Percentiles rank a stretch among this genome's conserved stretches.
Evolutionary conservation across 2,888 invertebrate species (phyloP).

Genomic region (Diabrotica balteata): DNA sequence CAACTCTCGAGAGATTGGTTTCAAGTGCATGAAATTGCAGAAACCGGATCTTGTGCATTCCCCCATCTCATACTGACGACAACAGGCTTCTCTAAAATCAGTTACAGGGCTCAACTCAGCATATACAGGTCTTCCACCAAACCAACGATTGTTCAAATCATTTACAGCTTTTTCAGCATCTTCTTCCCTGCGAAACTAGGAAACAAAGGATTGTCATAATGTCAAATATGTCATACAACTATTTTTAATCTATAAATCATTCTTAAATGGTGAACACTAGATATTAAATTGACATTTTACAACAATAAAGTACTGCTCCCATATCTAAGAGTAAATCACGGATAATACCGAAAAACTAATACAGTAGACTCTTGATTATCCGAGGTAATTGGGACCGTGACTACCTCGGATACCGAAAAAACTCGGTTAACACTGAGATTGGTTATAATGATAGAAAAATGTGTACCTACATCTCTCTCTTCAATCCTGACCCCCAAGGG

Average conservation of each 20-base stretch:
- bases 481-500: no score
- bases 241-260: background rate
- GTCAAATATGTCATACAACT: background rate
- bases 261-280: no score
- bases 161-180: conserved; percentile 98
- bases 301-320: no score
- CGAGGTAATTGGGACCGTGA: no score
- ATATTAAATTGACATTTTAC: no score
- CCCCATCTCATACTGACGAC: conserved; percentile 99
- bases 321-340: no score
- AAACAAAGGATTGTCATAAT: conserved; percentile 15
- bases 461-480: no score
- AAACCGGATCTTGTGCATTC: conserved; percentile 99
- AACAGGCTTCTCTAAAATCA: conserved; percentile 98
- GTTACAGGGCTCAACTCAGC: conserved; percentile 99
- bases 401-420: no score
- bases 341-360: no score
- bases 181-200: conserved; percentile 91
- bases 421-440: no score
- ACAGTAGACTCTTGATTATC: no score
- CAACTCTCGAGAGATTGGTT: conserved; percentile 95
- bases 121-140: conserved; percentile 96
- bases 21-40: conserved; percentile 99
- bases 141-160: conserved; percentile 98
- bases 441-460: no score